Conservation (phyloP, 2,797 vertebrate genomes). For the Smutsia temminckii region DNA sequence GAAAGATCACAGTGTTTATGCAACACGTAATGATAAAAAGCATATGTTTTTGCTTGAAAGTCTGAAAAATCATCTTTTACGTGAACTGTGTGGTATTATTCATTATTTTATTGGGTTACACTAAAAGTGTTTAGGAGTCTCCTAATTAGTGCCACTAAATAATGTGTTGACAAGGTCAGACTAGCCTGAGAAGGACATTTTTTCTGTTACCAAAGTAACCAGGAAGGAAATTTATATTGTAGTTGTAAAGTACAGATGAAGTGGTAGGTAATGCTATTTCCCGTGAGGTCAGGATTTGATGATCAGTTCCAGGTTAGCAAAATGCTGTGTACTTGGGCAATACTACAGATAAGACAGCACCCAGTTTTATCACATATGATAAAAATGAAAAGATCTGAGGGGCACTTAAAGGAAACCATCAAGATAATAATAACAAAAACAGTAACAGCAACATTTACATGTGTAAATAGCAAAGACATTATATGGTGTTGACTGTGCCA, state of each 20-base stretch:
- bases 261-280: conserved; percentile 38
- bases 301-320: neutral
- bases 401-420: neutral
- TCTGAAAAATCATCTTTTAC: neutral
- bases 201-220: conserved; percentile 28
- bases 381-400: neutral
- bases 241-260: conserved; percentile 41
- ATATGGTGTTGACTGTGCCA: neutral
- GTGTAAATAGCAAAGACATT: too few species aligned
- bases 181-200: conserved; percentile 16
- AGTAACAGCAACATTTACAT: neutral
- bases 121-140: neutral
- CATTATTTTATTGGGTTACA: conserved; percentile 24
- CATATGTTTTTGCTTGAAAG: neutral
- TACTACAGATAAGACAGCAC: neutral
- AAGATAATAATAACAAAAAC: conserved; percentile 26
- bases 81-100: neutral
- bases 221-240: conserved; percentile 45
- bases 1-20: neutral
- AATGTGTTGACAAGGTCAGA: conserved; percentile 40
- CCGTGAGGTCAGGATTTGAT: neutral
- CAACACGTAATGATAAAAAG: neutral
- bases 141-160: conserved; percentile 44
- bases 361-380: neutral
- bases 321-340: neutral